phyloP scores from a whole-genome alignment of 2,888 invertebrate species.

The Ophion ellenae region DNA sequence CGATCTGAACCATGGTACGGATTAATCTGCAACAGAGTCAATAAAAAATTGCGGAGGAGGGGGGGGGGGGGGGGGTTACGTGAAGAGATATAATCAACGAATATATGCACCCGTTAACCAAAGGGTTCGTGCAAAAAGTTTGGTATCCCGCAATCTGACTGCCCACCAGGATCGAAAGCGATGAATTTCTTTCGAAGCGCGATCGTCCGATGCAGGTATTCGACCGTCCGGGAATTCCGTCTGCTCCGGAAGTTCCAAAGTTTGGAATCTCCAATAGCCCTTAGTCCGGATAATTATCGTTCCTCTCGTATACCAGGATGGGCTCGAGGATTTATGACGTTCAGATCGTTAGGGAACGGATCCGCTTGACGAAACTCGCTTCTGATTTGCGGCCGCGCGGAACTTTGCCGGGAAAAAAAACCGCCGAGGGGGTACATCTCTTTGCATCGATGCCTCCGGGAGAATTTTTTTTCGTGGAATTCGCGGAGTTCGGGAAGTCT shows the following conservation, averaged over 20 bases:
- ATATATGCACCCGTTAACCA: constrained; percentile 46
- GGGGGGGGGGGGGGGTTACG: not conserved
- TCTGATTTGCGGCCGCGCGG: not conserved
- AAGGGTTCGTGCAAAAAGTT: constrained; percentile 16
- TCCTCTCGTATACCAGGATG: not conserved
- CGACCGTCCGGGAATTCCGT: constrained; percentile 58
- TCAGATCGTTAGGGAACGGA: not conserved
- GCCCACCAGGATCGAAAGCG: constrained; percentile 30
- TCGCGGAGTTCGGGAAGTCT: no score
- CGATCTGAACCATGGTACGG: not conserved
- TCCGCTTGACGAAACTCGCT: not conserved
- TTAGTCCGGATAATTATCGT: not conserved
- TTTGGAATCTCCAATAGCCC: constrained; percentile 21
- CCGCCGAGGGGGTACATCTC: not conserved
- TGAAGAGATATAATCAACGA: constrained; percentile 23
- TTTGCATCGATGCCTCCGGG: not conserved
- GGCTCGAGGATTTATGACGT: not conserved
- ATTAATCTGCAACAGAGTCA: no score
- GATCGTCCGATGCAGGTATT: constrained; percentile 41
- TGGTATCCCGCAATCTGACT: not conserved
- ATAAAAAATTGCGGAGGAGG: not conserved
- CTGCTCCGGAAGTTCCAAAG: constrained; percentile 61
- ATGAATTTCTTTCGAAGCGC: constrained; percentile 16
- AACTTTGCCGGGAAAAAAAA: not conserved
- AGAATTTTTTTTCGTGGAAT: no score